A percentile compares a stretch with the other conserved stretches of the same genome.
Conservation (phyloP, 1,140 invertebrate species). For the Thereuonema tuberculata region DNA sequence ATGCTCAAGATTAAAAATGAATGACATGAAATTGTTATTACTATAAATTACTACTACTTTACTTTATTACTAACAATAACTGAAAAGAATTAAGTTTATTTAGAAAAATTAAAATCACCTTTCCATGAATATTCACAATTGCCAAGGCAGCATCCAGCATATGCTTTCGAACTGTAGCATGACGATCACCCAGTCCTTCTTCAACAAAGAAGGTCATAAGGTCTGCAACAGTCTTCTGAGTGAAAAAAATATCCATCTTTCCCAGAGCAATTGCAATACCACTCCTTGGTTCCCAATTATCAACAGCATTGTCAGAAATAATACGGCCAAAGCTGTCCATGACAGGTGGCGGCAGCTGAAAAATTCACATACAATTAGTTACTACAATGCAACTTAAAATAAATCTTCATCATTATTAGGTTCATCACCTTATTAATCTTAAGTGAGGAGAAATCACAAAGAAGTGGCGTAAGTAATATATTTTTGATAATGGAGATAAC, state of each 20-base stretch:
- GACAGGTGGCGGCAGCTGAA: slow-evolving; percentile 64
- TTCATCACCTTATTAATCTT: background rate
- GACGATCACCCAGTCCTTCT: slow-evolving; percentile 70
- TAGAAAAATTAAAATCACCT: no score
- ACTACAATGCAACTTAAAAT: background rate
- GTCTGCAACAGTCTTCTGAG: slow-evolving; percentile 46
- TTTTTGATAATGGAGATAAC: background rate
- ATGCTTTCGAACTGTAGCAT: slow-evolving; percentile 61
- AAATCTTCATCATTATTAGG: background rate
- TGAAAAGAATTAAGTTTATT: no score
- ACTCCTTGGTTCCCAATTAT: slow-evolving; percentile 72
- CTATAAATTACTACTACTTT: no score
- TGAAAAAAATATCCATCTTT: slow-evolving; percentile 55
- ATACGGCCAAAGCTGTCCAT: slow-evolving; percentile 84
- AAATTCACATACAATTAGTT: slow-evolving; percentile 8
- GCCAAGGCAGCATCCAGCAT: slow-evolving; percentile 90
- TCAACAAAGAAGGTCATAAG: slow-evolving; percentile 69
- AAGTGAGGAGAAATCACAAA: background rate
- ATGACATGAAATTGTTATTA: no score
- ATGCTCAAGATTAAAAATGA: no score
- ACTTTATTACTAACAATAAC: no score
- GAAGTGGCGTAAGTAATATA: background rate
- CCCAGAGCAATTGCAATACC: slow-evolving; percentile 71
- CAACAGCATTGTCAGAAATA: slow-evolving; percentile 56
- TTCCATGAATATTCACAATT: slow-evolving; percentile 81